Base-by-base conservation (phyloP, 37 sponge, comb jelly and placozoan genomes). In the Lycopodina hypogea region DNA sequence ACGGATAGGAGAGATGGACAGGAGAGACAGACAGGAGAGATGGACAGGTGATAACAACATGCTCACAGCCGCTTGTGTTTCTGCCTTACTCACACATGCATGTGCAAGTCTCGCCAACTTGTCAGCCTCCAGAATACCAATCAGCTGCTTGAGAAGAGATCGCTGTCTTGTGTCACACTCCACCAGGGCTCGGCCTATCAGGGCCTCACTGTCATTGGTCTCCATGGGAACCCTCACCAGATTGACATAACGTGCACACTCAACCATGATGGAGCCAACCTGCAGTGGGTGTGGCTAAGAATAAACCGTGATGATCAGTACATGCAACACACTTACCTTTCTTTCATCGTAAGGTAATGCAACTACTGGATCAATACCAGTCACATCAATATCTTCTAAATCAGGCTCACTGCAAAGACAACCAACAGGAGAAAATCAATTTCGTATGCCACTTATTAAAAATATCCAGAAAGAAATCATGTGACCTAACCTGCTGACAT, bases 221-320 rank as follows among this genome's bases (percentile, higher is more conserved):
- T 79, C 75, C 17, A 74, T 55, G 11, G 85, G 80, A 32, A 84
- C 36, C 30, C 71, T 76, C 12, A 92, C 86, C 59, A 92, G 73
- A 73, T 87, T 92, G 63, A 92, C 59, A 42, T 92, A 85, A 9
- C 80, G 81, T 24, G 76, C 76, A 53, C 93, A 92, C 67, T 92
- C 93, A 52, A 87, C 40, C 93, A 92, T 92, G 22, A 88, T 83
- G 33, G 69, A 73, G 18, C 67, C 64, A 26, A 88, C 83, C 65
- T 88, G 42, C 17, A 60, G 6, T 7, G 22, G 19, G 15, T 37
- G 38, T 33, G 1, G 6, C 9, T 33, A 67, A 9, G 26, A 37
- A 30, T 9, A 67, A 3, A 37, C 37, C 3, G 6, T 67, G 68
- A 29, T 67, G 28, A 6, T 7, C 37, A 33, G 3, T 30, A 36